A percentile compares a stretch with the other conserved stretches of the same genome.
These are phyloP conservation scores for Tonatia bakeri DNA, from an alignment of 2,113 vertebrate species.

Conservation along the genomic window DNA sequence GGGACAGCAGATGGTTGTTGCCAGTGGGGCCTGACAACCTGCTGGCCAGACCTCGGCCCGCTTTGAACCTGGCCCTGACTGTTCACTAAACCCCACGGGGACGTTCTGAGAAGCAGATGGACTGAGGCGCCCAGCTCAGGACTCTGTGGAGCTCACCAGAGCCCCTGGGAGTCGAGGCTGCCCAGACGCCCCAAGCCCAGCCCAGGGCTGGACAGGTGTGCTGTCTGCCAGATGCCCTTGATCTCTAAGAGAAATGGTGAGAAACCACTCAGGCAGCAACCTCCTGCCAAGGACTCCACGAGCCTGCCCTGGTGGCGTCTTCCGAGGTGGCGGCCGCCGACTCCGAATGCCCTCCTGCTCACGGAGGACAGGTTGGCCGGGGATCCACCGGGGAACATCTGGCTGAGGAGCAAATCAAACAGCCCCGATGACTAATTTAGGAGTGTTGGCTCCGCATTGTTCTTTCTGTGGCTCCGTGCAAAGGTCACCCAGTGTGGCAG, in stretches of 20 bases:
- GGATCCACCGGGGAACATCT: conserved; percentile 36
- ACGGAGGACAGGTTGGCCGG: conserved; percentile 14
- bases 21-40: not conserved
- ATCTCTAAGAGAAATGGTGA: not conserved
- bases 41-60: not conserved
- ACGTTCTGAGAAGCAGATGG: not conserved
- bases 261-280: not conserved
- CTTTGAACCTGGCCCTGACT: conserved; percentile 6
- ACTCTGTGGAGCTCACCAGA: not conserved
- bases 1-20: not conserved
- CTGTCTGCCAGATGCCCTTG: conserved; percentile 4
- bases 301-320: not conserved
- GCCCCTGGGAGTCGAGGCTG: not conserved
- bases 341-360: not conserved
- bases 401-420: conserved; percentile 37
- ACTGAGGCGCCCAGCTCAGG: not conserved
- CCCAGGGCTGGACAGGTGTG: not conserved
- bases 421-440: conserved; percentile 24
- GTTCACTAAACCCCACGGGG: not conserved
- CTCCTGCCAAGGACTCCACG: conserved; percentile 15
- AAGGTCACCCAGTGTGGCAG: not conserved
- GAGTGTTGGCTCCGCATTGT: conserved; percentile 24
- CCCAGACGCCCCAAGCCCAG: not conserved
- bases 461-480: not conserved
- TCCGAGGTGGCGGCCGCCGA: conserved; percentile 23